These are phyloP conservation scores for Elephas maximus DNA, from an alignment of 2,113 vertebrate species.

Conservation along the genomic window DNA sequence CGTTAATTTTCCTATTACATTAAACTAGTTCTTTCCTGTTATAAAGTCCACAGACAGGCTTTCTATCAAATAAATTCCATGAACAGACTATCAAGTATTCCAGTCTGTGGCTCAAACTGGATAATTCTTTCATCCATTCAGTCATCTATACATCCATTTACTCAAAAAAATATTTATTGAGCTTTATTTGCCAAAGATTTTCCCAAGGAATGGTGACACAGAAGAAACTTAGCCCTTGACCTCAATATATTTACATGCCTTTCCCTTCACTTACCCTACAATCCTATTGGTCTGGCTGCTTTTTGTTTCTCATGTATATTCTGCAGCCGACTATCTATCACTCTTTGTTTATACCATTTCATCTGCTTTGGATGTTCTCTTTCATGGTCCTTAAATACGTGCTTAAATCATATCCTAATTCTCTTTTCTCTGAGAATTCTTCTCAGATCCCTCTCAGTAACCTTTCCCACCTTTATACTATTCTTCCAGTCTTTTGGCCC, in stretches of 20 bases:
- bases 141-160: not conserved
- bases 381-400: not conserved
- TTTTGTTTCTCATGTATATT: not conserved
- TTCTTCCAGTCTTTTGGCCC: not conserved
- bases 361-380: not conserved
- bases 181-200: not conserved
- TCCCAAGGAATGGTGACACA: not conserved
- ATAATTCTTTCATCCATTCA: not conserved
- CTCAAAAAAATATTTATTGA: not conserved
- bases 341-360: not conserved
- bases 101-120: not conserved
- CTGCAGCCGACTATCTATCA: not conserved
- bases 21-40: not conserved
- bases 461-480: not conserved
- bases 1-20: not conserved
- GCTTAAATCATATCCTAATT: not conserved
- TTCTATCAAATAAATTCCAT: not conserved
- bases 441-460: not conserved
- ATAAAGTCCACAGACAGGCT: not conserved
- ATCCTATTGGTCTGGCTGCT: not conserved
- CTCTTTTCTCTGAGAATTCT: not conserved
- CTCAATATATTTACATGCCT: not conserved
- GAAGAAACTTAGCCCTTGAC: not conserved
- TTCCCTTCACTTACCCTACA: not conserved
- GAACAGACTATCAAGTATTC: not conserved